Percentiles rank a stretch among this genome's conserved stretches.
Evolutionary conservation across 2,797 vertebrate species (phyloP).

Genomic region (Myotis planiceps): DNA sequence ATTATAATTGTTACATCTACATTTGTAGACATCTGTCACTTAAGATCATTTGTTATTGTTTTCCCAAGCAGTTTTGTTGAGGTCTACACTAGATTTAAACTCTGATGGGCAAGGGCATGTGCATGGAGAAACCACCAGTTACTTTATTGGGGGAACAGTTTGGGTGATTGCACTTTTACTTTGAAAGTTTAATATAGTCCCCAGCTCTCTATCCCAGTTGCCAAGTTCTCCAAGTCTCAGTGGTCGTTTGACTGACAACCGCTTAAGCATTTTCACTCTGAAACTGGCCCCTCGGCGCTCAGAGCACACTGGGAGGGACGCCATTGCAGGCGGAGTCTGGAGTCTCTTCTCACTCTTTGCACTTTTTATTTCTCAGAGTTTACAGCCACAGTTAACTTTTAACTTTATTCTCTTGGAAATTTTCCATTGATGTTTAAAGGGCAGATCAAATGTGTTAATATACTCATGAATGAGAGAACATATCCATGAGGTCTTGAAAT

Average conservation of each 20-base stretch:
- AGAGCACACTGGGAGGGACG: background rate
- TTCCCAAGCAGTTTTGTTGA: background rate
- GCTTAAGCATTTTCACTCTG: background rate
- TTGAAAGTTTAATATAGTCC: background rate
- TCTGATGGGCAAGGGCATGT: background rate
- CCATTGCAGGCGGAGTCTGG: background rate
- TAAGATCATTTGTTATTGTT: background rate
- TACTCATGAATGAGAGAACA: background rate
- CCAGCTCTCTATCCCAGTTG: background rate
- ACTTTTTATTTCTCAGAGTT: background rate
- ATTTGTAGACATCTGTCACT: background rate
- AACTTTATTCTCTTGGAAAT: constrained; percentile 24
- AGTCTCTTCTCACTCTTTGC: background rate
- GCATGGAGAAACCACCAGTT: background rate
- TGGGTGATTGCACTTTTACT: background rate
- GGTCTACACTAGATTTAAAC: background rate
- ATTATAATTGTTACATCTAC: background rate
- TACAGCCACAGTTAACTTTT: constrained; percentile 25
- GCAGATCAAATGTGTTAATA: background rate
- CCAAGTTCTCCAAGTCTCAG: background rate
- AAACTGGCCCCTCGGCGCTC: background rate
- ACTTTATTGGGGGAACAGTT: background rate
- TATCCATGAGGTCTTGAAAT: constrained; percentile 30
- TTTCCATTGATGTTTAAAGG: constrained; percentile 32
- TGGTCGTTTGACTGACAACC: background rate